Percentiles rank a stretch among this genome's conserved stretches.
Evolutionary conservation across 2,797 vertebrate genomes (phyloP).

Genomic region (Sebastes taczanowskii): DNA sequence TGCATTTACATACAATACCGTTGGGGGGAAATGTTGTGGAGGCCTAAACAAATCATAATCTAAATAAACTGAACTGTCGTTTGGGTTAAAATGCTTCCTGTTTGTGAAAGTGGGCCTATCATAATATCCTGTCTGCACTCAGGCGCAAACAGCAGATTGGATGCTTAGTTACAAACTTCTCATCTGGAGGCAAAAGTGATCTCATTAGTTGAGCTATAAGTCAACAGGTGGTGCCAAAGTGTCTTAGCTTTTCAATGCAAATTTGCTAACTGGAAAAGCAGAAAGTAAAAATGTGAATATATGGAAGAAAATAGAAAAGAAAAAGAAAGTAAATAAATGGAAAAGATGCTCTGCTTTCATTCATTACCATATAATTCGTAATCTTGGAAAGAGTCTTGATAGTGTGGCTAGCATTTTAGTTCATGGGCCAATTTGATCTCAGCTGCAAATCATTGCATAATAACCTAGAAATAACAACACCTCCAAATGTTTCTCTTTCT

Average conservation of each 20-base stretch:
- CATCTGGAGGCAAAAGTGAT: slow-evolving; percentile 1
- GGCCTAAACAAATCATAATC: slow-evolving; percentile 69
- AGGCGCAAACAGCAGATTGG: slow-evolving; percentile 42
- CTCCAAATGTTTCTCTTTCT: too few species aligned
- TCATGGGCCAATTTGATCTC: too few species aligned
- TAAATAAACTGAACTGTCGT: slow-evolving; percentile 65
- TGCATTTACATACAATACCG: slow-evolving; percentile 69
- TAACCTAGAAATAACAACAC: too few species aligned
- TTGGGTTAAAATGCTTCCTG: slow-evolving; percentile 72
- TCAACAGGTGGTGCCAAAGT: slow-evolving; percentile 3
- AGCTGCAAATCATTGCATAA: too few species aligned
- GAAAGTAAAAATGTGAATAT: background rate
- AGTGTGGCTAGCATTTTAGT: background rate
- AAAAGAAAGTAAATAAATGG: background rate
- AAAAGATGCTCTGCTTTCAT: background rate
- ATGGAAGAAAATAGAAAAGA: background rate
- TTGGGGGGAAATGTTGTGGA: slow-evolving; percentile 34
- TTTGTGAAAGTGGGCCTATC: slow-evolving; percentile 62
- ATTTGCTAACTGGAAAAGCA: background rate
- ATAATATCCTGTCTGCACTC: slow-evolving; percentile 68
- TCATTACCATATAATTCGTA: background rate
- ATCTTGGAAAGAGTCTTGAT: background rate
- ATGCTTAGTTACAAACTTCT: slow-evolving; percentile 57
- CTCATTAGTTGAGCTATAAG: background rate
- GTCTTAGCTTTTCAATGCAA: background rate